Percentiles rank a stretch among this genome's conserved stretches.
These are phyloP conservation scores for Meloidogyne exigua DNA, from an alignment of 1,140 invertebrate genomes.

Conservation along the genomic window DNA sequence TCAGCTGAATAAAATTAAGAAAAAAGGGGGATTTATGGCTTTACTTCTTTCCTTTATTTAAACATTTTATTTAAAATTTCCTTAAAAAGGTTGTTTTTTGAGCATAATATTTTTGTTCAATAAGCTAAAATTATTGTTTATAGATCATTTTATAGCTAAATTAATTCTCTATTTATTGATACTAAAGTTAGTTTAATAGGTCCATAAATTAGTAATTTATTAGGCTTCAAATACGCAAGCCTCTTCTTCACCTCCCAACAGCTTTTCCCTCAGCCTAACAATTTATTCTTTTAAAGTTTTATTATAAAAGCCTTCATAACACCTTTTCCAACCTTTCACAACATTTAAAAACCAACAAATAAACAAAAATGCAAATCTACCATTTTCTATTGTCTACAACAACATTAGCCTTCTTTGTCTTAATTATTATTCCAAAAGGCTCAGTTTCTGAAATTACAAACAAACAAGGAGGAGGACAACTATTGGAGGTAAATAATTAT, in stretches of 20 bases:
- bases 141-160: not conserved
- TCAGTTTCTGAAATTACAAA: not conserved
- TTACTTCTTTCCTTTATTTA: no score
- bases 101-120: not conserved
- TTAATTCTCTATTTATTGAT: not conserved
- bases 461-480: no score
- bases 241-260: not conserved
- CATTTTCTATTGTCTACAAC: not conserved
- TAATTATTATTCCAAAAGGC: not conserved
- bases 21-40: not conserved
- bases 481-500: not conserved
- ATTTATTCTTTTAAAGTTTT: not conserved
- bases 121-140: not conserved
- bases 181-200: not conserved
- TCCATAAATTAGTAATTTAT: not conserved
- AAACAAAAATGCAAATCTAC: not conserved
- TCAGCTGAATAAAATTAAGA: not conserved
- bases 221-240: not conserved
- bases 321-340: not conserved
- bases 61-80: not conserved
- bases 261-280: not conserved
- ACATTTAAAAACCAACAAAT: not conserved
- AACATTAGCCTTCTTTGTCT: not conserved
- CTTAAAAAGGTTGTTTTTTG: not conserved
- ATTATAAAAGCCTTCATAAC: not conserved